These are phyloP conservation scores for Rhabdornis inornatus DNA, from an alignment of 2,113 vertebrate genomes.

Conservation along the genomic window DNA sequence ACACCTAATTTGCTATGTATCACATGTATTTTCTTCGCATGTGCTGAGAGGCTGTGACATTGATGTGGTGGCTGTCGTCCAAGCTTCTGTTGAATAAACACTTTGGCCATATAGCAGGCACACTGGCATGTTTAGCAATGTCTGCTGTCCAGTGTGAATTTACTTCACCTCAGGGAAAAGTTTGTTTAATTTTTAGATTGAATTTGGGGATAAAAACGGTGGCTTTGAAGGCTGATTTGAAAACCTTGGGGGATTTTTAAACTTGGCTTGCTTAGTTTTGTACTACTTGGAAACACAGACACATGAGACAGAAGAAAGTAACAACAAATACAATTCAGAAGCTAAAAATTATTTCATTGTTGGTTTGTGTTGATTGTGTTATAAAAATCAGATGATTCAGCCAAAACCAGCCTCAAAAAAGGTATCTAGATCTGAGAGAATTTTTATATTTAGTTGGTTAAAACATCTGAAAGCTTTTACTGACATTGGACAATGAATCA, in stretches of 20 bases:
- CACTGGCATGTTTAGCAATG: conserved; percentile 71
- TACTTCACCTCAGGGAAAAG: conserved; percentile 50
- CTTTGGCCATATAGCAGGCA: conserved; percentile 76
- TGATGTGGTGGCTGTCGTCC: conserved; percentile 83
- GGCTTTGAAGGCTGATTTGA: conserved; percentile 49
- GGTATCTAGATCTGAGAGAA: background rate
- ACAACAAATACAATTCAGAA: background rate
- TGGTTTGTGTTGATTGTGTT: background rate
- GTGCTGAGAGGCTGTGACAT: conserved; percentile 75
- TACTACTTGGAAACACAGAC: background rate
- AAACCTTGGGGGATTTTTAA: conserved; percentile 12
- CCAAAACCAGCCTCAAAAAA: background rate
- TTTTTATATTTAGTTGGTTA: conserved; percentile 17
- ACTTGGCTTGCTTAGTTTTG: background rate
- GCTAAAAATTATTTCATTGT: background rate
- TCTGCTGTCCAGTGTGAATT: conserved; percentile 59
- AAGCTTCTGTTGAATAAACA: conserved; percentile 88
- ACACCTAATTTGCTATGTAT: conserved; percentile 88
- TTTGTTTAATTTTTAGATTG: conserved; percentile 48
- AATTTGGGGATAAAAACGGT: background rate
- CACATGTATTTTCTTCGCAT: conserved; percentile 85
- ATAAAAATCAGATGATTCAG: background rate
- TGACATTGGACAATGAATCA: conserved; percentile 1
- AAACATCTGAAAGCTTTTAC: conserved; percentile 47
- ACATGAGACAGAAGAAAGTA: background rate